These are phyloP conservation scores for Molossus molossus DNA, from an alignment of 2,797 vertebrate genomes.

Conservation along the genomic window DNA sequence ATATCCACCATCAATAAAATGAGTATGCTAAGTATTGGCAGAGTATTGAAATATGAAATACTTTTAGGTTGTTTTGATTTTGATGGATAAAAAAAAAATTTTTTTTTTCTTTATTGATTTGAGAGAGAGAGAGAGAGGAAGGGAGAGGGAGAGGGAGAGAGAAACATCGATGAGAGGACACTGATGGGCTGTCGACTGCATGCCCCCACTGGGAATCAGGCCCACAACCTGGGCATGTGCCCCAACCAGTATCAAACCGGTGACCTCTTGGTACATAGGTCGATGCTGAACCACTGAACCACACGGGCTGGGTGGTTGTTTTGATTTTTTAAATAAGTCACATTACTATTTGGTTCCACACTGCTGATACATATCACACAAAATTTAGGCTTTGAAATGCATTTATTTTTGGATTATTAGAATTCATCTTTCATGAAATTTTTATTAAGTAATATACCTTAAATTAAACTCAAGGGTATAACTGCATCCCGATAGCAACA, in stretches of 20 bases:
- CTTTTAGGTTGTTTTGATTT: not conserved
- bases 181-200: too few relatives aligned
- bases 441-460: constrained; percentile 74
- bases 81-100: too few relatives aligned
- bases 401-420: constrained; percentile 78
- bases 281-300: too few relatives aligned
- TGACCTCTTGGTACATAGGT: too few relatives aligned
- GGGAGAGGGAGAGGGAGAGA: too few relatives aligned
- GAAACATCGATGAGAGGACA: too few relatives aligned
- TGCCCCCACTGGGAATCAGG: too few relatives aligned
- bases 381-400: constrained; percentile 74
- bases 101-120: too few relatives aligned
- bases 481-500: constrained; percentile 40
- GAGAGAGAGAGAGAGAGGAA: too few relatives aligned
- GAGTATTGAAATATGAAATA: constrained; percentile 2
- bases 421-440: constrained; percentile 68
- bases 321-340: not conserved
- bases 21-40: not conserved
- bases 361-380: constrained; percentile 3
- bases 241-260: too few relatives aligned
- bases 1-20: not conserved
- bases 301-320: not conserved
- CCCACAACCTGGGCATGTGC: too few relatives aligned
- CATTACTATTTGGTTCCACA: not conserved
- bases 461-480: constrained; percentile 66